Evolutionary conservation across 2,113 vertebrate species (phyloP), one percentile per base, ranked within the genome.

Genomic region (Syngnathus scovelli): DNA sequence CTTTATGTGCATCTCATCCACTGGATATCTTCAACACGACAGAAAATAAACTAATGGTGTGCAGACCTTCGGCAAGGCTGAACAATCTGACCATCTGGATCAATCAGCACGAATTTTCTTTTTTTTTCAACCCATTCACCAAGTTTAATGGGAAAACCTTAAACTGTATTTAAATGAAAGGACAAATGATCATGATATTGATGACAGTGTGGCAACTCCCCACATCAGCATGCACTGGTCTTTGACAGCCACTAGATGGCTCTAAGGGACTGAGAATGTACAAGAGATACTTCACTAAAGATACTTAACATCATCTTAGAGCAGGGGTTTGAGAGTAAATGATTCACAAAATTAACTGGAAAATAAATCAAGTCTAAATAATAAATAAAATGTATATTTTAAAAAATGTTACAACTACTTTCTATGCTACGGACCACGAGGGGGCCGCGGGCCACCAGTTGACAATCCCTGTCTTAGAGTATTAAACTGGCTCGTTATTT

Each of bases 231-330:
- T 1, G 16, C 37, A 21, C 21, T 59, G 55, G 18, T 64, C 11
- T 64, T 18, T 11, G 21, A 1, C 60, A 39, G 15, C 82, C 86
- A 84, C 70, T 70, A 79, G 86, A 48, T 79, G 79, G 62, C 49
- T 55, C 55, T 60, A 33, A 39, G 5, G 65, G 33, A 69, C 37
- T 41, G 0, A 5, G 9, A 11, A 59, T 39, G 1, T 61, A 9
- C 58, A 7, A 5, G n/a, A n/a, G 19, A 9, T 13, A 54, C 8
- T 54, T 54, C 7, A 9, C 51, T 46, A 13, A 46, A 15, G 44
- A 7, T 1, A 9, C 39, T 41, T 7, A 41, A 27, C 27, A 27
- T 2, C 27, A 2, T 27, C 27, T 27, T 27, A 27, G 27, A 27
- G 27, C 27, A 27, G 27, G 27, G 27, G 27, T 27, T 27, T 27